Base-by-base conservation (phyloP, 2,797 vertebrate genomes). In the Pseudomugil gertrudae region DNA sequence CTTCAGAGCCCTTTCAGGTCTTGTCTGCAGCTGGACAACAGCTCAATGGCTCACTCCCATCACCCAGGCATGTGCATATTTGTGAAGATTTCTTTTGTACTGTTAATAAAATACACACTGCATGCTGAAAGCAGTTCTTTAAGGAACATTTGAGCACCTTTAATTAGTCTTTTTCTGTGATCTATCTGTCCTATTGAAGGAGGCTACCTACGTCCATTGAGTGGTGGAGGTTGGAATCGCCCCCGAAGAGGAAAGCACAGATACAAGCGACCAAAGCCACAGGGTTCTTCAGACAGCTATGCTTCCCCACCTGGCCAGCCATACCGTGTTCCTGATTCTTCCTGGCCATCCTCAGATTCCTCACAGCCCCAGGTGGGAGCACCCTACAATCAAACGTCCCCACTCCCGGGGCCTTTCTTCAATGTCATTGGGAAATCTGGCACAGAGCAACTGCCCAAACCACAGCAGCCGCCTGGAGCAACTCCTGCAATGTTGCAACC, bases 1-100 rank as follows among this genome's bases (percentile, higher is more conserved):
- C 89, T 96, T 65, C 93, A 94, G 23, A 95, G 94, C 47, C 95
- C 95, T 0, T 98, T 94, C 78, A 94, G 94, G 85, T 93, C 92
- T 52, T 95, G 93, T 62, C 92, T 96, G 64, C 95, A 95, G 9
- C 90, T 91, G 17, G 93, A 94, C 74, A 89, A 90, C 88, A 89
- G 90, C 84, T 95, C 89, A 59, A 88, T 89, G 45, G 82, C 87
- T 57, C 90, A 76, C 78, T 95, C 94, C 30, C 89, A 87, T 69
- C 92, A 93, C 43, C 93, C 87, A 93, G 96, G 95, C 95, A 73
- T 60, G 66, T 38, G 51, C 24, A 52, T n/a, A 23, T 43, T n/a
- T 59, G 0, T 65, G 23, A n/a, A 45, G 11, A 47, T 29, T 15
- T n/a, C 8, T 8, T 43, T 21, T 21, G 2, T 10, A 4, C 4